Percentiles rank a stretch among this genome's conserved stretches.
Evolutionary conservation across 2,113 vertebrate species (phyloP).

Genomic region (Zosterops pallidus): DNA sequence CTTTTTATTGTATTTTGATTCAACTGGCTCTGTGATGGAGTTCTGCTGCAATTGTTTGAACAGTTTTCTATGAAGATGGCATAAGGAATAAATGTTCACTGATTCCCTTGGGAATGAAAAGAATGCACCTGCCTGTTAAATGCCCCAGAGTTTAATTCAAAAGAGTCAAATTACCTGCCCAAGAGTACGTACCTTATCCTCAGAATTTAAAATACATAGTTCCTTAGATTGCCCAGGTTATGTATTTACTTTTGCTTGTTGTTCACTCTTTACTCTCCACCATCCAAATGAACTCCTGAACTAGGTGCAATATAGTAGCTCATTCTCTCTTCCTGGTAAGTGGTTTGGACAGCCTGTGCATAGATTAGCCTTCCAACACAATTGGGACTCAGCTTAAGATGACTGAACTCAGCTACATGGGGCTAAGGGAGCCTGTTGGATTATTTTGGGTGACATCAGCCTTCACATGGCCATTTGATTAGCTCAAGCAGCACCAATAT

Average conservation of each 20-base stretch:
- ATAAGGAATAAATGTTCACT: not conserved
- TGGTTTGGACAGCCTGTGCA: not conserved
- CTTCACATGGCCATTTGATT: not conserved
- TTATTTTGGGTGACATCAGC: not conserved
- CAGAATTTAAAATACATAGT: not conserved
- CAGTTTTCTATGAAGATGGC: not conserved
- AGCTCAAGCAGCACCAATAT: not conserved
- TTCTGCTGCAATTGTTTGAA: not conserved
- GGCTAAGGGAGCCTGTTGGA: not conserved
- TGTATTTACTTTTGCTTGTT: not conserved
- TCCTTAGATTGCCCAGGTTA: not conserved
- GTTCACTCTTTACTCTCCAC: not conserved
- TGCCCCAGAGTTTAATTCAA: not conserved
- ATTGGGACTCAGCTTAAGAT: not conserved
- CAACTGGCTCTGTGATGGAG: not conserved
- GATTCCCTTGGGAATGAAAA: not conserved
- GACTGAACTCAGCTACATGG: not conserved
- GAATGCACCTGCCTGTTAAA: conserved; percentile 7
- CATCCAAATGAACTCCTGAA: not conserved
- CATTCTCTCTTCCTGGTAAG: not conserved
- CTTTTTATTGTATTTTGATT: conserved; percentile 11
- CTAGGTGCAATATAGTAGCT: not conserved
- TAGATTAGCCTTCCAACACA: not conserved
- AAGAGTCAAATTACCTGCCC: not conserved
- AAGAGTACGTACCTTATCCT: not conserved